Evolutionary conservation across 2,888 invertebrate species (phyloP), one percentile per base, ranked within the genome.

Genomic region (Chaetogeoica ovagalla): DNA sequence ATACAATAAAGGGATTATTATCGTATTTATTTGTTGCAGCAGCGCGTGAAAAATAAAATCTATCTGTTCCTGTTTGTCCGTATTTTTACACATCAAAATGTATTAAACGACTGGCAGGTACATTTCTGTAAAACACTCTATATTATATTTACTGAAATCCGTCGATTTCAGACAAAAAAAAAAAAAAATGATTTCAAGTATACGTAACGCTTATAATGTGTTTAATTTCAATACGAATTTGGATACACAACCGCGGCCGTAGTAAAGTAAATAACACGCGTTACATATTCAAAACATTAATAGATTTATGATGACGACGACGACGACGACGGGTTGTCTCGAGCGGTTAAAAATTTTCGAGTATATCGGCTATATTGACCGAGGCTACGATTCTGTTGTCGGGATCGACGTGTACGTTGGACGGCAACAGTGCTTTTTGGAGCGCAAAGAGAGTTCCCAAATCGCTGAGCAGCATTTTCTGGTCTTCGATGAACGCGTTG

Each of bases 391-490:
- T 69, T 11, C 37, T 11, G 1, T 23, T 8, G 13, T 52, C 9
- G 3, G 69, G 69, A 37, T 77, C 77, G 4, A 5, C 21, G 37
- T 52, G 60, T 21, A 13, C 69, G 69, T 68, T 77, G 17, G 69
- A 77, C 21, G 76, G 76, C 21, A 77, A 62, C 52, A 77, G 21
- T 1, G 52, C 52, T 6, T 37, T 37, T 15, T 77, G 23, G n/a
- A 77, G n/a, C 3, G 9, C 60, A 15, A 59, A 6, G 7, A 77
- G 68, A 3, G 48, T 1, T 9, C 62, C 70, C 15, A 79, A 2
- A 8, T 39, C 15, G 2, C 2, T 2, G 39, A 70, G 39, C 52
- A 79, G 23, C 6, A 19, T 13, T 3, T 15, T 1, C n/a, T 43
- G 55, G 23, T 11, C 9, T 0, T 3, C 8, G 0, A 13, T 11